A percentile compares a stretch with the other conserved stretches of the same genome.
phyloP scores from a whole-genome alignment of 2,888 invertebrate species.

The Deilephila elpenor region DNA sequence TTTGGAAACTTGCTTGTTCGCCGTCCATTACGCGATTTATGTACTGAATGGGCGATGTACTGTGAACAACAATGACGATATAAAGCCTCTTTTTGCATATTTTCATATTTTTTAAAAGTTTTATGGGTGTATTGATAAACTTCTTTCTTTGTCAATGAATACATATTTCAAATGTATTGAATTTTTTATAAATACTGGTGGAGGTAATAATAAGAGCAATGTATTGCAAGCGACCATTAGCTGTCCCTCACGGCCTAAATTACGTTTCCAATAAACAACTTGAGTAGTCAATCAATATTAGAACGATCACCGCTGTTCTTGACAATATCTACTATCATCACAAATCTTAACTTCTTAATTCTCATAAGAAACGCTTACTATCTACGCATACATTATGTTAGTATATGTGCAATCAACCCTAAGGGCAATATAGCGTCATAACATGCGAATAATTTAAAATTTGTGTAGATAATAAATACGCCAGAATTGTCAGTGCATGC shows the following conservation, averaged over 20 bases:
- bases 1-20: slow-evolving; percentile 69
- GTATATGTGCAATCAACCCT: neutral
- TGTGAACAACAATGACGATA: slow-evolving; percentile 48
- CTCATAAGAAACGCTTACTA: too few species aligned
- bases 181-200: too few species aligned
- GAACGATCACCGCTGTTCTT: too few species aligned
- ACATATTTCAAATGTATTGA: too few species aligned
- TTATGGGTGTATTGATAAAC: neutral
- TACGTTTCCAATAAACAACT: too few species aligned
- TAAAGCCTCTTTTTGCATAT: slow-evolving; percentile 40
- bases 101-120: slow-evolving; percentile 20
- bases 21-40: slow-evolving; percentile 74
- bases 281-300: too few species aligned
- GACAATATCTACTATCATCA: too few species aligned
- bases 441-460: neutral
- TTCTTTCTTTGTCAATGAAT: neutral
- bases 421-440: neutral
- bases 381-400: too few species aligned
- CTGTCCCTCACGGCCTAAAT: too few species aligned
- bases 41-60: slow-evolving; percentile 50
- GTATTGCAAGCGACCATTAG: too few species aligned
- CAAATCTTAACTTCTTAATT: too few species aligned
- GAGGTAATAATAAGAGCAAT: too few species aligned
- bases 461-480: slow-evolving; percentile 1
- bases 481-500: neutral